phyloP scores from a whole-genome alignment of 2,888 invertebrate genomes.

The Panzeria rudis region DNA sequence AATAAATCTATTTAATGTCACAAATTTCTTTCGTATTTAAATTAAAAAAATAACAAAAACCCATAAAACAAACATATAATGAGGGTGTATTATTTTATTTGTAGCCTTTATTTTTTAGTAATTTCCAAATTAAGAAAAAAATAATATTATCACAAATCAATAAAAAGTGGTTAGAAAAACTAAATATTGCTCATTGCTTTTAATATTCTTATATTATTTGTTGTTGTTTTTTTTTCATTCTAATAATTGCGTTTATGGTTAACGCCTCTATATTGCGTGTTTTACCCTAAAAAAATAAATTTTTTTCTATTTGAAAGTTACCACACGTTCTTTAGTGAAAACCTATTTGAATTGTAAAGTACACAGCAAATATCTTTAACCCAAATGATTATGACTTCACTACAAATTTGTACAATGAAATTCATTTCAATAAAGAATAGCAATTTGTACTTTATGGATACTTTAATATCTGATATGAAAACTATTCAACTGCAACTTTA shows the following conservation, averaged over 20 bases:
- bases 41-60: neutral
- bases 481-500: constrained; percentile 48
- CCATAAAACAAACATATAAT: neutral
- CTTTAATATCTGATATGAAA: constrained; percentile 33
- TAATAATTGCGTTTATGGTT: constrained; percentile 46
- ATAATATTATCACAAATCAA: constrained; percentile 13
- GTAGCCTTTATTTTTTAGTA: neutral
- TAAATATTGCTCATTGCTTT: constrained; percentile 31
- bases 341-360: neutral
- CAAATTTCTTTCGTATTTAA: neutral
- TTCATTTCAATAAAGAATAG: neutral
- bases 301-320: constrained; percentile 31
- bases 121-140: constrained; percentile 2
- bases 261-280: constrained; percentile 62
- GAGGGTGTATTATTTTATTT: neutral
- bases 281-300: neutral
- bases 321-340: constrained; percentile 42
- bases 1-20: neutral
- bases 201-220: constrained; percentile 7
- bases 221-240: constrained; percentile 18
- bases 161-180: constrained; percentile 10
- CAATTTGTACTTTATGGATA: neutral
- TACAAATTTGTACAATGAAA: constrained; percentile 6
- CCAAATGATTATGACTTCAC: constrained; percentile 16
- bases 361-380: constrained; percentile 7